phyloP scores from a whole-genome alignment of 2,797 vertebrate genomes.

The Remorina albescens region DNA sequence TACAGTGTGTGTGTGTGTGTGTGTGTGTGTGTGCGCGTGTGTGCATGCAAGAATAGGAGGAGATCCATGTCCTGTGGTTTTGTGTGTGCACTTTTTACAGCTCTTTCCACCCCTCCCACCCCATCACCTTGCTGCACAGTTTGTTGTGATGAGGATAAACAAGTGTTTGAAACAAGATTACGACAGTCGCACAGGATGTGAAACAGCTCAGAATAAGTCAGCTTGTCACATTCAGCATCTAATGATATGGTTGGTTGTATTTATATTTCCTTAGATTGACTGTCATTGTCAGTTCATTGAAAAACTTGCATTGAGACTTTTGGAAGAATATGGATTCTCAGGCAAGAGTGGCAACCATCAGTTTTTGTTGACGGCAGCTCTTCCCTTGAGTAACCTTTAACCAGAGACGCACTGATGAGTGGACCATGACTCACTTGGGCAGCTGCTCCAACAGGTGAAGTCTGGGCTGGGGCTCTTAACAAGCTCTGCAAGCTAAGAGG shows the following conservation, averaged over 20 bases:
- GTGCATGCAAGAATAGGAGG: slow-evolving; percentile 40
- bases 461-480: slow-evolving; percentile 56
- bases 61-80: slow-evolving; percentile 49
- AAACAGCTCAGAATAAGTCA: slow-evolving; percentile 55
- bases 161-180: slow-evolving; percentile 50
- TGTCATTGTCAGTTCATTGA: neutral
- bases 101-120: neutral
- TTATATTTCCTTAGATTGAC: neutral
- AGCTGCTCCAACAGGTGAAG: slow-evolving; percentile 70
- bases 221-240: neutral
- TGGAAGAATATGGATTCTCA: neutral
- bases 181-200: slow-evolving; percentile 49
- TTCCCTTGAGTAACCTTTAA: slow-evolving; percentile 73
- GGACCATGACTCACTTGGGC: slow-evolving; percentile 68
- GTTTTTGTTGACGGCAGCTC: slow-evolving; percentile 36
- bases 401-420: slow-evolving; percentile 42
- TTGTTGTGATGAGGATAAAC: slow-evolving; percentile 57
- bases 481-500: slow-evolving; percentile 37
- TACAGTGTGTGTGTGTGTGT: slow-evolving; percentile 11
- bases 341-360: slow-evolving; percentile 9
- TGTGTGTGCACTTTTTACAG: slow-evolving; percentile 47
- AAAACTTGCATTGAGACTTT: neutral
- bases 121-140: slow-evolving; percentile 6
- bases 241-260: neutral
- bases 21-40: slow-evolving; percentile 18